Conservation (phyloP, 2,888 invertebrate species). For the Metalampra italica region DNA sequence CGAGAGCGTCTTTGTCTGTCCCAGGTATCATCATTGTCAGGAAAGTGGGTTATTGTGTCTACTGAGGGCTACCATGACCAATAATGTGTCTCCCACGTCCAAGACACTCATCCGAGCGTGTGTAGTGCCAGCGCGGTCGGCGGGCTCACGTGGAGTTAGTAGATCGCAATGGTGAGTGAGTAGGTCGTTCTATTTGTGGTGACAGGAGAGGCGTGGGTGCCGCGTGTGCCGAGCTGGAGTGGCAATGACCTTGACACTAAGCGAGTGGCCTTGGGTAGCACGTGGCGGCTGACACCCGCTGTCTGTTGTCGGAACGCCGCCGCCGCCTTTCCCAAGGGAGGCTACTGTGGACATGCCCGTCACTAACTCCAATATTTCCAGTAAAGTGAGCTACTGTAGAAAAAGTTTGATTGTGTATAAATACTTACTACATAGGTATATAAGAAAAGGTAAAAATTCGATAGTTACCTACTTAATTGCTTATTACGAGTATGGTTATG, state of each 20-base stretch:
- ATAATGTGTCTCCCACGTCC: conserved; percentile 21
- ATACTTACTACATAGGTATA: neutral
- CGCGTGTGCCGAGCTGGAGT: conserved; percentile 76
- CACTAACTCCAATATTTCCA: conserved; percentile 31
- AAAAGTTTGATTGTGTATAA: neutral
- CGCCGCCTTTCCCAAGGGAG: conserved; percentile 78
- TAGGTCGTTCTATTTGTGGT: conserved; percentile 76
- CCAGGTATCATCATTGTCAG: too few relatives aligned
- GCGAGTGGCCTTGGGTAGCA: conserved; percentile 79
- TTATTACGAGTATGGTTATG: too few relatives aligned
- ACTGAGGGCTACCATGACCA: neutral
- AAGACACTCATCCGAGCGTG: conserved; percentile 20
- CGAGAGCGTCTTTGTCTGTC: too few relatives aligned
- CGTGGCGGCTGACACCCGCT: conserved; percentile 78
- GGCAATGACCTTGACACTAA: conserved; percentile 79
- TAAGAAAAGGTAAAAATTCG: neutral
- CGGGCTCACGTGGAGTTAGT: conserved; percentile 46
- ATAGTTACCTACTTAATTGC: too few relatives aligned
- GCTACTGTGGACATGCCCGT: conserved; percentile 65
- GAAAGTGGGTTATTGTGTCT: too few relatives aligned
- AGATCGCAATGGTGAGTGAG: conserved; percentile 60
- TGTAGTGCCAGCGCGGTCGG: conserved; percentile 15
- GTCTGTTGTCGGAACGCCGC: conserved; percentile 78
- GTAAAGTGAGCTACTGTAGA: neutral
- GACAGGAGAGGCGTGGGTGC: conserved; percentile 76